Evolutionary conservation across 2,888 invertebrate genomes (phyloP).

Genomic region (Auanema freiburgensis): DNA sequence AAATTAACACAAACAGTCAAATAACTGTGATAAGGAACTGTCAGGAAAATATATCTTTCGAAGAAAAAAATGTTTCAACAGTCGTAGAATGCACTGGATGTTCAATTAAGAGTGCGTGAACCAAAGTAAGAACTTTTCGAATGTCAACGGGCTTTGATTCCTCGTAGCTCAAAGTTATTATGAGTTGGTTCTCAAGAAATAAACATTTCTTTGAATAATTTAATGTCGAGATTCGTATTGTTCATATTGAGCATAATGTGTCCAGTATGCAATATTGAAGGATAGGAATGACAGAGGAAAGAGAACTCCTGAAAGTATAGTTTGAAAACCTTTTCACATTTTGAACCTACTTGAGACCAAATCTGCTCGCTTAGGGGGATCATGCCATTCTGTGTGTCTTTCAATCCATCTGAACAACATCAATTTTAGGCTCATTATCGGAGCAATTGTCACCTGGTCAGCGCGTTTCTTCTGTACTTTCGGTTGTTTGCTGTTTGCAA

Average conservation of each 20-base stretch:
- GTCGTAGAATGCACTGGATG: too few species aligned
- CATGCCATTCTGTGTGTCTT: conserved; percentile 50
- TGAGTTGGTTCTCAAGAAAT: too few species aligned
- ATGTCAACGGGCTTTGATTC: too few species aligned
- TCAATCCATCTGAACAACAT: conserved; percentile 41
- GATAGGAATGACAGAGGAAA: conserved; percentile 52
- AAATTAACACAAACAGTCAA: too few species aligned
- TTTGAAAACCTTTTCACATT: not conserved
- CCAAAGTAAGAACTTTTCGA: too few species aligned
- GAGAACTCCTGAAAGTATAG: conserved; percentile 29
- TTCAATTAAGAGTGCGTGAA: too few species aligned
- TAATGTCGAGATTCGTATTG: not conserved
- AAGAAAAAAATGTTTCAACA: too few species aligned
- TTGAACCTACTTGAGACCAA: conserved; percentile 49
- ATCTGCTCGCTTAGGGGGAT: conserved; percentile 55
- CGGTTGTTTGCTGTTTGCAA: conserved; percentile 16
- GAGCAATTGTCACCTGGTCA: conserved; percentile 7
- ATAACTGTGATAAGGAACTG: too few species aligned
- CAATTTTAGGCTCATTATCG: not conserved
- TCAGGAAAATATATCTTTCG: too few species aligned
- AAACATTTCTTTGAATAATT: too few species aligned
- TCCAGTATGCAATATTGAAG: conserved; percentile 48
- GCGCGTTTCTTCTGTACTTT: conserved; percentile 10
- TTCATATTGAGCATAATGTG: conserved; percentile 39
- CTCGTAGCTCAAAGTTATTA: too few species aligned